A percentile compares a stretch with the other conserved stretches of the same genome.
Evolutionary conservation across 2,888 invertebrate genomes (phyloP).

Genomic region (Bruchidius siliquastri): DNA sequence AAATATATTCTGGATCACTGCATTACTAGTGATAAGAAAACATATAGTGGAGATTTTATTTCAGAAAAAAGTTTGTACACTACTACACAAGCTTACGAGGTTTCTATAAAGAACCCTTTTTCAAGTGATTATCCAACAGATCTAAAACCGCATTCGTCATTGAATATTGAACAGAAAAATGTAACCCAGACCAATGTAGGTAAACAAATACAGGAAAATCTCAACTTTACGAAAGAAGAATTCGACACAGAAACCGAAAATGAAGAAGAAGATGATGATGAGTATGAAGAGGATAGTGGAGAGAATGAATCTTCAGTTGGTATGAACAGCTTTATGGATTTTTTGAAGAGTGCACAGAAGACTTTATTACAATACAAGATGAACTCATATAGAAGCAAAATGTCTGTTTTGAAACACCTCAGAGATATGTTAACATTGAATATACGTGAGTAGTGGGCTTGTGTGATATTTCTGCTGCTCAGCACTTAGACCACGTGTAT

Average conservation of each 20-base stretch:
- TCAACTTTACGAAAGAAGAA: neutral
- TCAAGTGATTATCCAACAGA: neutral
- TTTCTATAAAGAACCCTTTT: neutral
- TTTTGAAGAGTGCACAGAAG: conserved; percentile 37
- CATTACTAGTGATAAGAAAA: too few species aligned
- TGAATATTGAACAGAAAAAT: neutral
- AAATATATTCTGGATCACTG: too few species aligned
- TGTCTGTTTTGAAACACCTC: conserved; percentile 55
- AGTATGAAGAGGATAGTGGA: conserved; percentile 6
- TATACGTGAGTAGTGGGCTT: conserved; percentile 56
- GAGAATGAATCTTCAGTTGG: conserved; percentile 1
- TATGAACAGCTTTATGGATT: conserved; percentile 24
- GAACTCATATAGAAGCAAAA: conserved; percentile 49
- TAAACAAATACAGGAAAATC: neutral
- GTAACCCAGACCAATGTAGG: neutral
- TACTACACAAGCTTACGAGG: neutral
- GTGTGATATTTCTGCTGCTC: neutral
- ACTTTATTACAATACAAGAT: conserved; percentile 43
- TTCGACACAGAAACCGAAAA: neutral
- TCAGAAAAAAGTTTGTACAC: neutral
- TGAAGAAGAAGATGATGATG: conserved; percentile 2
- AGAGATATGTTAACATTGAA: conserved; percentile 57
- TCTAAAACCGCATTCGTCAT: neutral
- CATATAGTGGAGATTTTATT: neutral
- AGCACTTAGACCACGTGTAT: too few species aligned